phyloP scores from a whole-genome alignment of 2,888 invertebrate genomes.

The Uloborus plumipes region DNA sequence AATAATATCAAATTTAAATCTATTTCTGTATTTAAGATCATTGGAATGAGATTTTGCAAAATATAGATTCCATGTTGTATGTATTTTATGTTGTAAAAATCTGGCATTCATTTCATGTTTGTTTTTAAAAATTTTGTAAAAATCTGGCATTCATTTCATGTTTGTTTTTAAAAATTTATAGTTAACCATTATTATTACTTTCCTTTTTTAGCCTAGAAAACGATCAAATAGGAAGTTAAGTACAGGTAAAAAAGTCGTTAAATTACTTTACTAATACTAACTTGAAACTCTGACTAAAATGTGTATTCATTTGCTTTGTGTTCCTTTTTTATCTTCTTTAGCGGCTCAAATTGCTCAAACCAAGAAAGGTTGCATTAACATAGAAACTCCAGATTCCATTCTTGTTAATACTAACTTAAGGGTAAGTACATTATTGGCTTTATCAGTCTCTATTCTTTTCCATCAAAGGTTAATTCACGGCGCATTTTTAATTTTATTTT shows the following conservation, averaged over 20 bases:
- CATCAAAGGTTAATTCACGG: too few relatives aligned
- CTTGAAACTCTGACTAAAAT: background rate
- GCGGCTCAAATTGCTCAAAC: slow-evolving; percentile 74
- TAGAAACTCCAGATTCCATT: slow-evolving; percentile 96
- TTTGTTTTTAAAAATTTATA: background rate
- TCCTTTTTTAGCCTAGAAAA: slow-evolving; percentile 57
- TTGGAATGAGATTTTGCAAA: too few relatives aligned
- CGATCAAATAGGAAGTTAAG: slow-evolving; percentile 59
- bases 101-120: background rate
- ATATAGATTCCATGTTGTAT: too few relatives aligned
- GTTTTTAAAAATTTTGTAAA: background rate
- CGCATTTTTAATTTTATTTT: too few relatives aligned
- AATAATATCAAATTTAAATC: too few relatives aligned
- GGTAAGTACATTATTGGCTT: slow-evolving; percentile 67
- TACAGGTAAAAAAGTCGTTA: slow-evolving; percentile 40
- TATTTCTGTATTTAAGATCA: too few relatives aligned
- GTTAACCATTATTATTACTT: background rate
- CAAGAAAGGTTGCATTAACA: slow-evolving; percentile 92
- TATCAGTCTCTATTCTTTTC: background rate
- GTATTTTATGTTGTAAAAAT: too few relatives aligned
- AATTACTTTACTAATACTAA: background rate
- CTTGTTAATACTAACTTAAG: slow-evolving; percentile 89
- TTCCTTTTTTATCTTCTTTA: slow-evolving; percentile 8
- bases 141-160: too few relatives aligned
- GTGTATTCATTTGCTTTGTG: background rate